Evolutionary conservation across 2,797 vertebrate species (phyloP), one percentile per base, ranked within the genome.

Genomic region (Mormyrops boulengeri): DNA sequence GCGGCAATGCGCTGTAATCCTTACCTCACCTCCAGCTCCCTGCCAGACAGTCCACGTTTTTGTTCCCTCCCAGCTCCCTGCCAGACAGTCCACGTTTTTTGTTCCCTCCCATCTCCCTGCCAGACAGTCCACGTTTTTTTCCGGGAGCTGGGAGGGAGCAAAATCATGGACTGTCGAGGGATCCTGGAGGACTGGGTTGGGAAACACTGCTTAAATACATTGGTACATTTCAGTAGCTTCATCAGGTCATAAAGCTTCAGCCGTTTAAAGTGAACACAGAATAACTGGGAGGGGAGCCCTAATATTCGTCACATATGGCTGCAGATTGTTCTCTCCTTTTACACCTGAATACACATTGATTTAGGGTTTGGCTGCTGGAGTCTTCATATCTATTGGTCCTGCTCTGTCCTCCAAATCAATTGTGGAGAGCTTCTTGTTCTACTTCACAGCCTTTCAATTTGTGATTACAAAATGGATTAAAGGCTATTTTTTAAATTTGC

Each of bases 391-490:
- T 89, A 26, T 41, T 55, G 38, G 3, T 44, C 88, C n/a, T 14
- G 7, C 88, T 60, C 89, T 66, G 87, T 62, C 88, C 41, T 82
- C n/a, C 80, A 4, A 19, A 55, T 41, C 19, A 50, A 62, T 44
- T 49, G 26, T 82, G 38, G 77, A 52, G 73, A 73, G 88, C 66
- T 47, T 41, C 84, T 49, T 69, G 89, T 73, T 89, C 89, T 84
- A 62, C 47, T 53, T 87, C 89, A 44, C 22, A 50, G 82, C 60
- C 8, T 69, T 87, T 86, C 57, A 89, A 69, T 87, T 69, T 73
- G 84, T 73, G 34, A 89, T 89, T 85, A 85, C 55, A 85, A 85
- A 85, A 44, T 85, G 55, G 80, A 89, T 89, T 84, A 55, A 60
- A 50, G 60, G 44, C 57, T 85, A 30, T 85, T 55, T 85, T 84